These are phyloP conservation scores for Galeruca laticollis DNA, from an alignment of 2,888 invertebrate genomes.

Conservation along the genomic window DNA sequence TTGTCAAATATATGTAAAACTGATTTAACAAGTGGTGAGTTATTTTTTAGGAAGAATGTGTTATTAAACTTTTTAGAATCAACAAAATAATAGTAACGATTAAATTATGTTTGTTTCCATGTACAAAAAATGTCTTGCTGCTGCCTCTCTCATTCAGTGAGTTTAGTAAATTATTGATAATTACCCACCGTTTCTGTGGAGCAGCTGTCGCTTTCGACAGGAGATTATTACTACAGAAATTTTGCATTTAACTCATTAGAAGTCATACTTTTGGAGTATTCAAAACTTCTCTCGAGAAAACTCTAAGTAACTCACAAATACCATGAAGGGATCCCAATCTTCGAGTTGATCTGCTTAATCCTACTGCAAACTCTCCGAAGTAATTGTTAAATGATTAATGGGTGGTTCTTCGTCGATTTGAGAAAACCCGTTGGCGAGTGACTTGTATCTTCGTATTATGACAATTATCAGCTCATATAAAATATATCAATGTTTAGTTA, in stretches of 20 bases:
- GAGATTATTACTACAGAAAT: slow-evolving; percentile 20
- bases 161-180: background rate
- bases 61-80: too few relatives aligned
- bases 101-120: too few relatives aligned
- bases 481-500: too few relatives aligned
- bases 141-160: too few relatives aligned
- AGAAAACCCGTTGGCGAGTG: background rate
- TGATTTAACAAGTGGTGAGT: too few relatives aligned
- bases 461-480: too few relatives aligned
- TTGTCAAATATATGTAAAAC: too few relatives aligned
- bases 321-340: slow-evolving; percentile 22
- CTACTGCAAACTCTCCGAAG: slow-evolving; percentile 22
- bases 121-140: too few relatives aligned
- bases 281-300: slow-evolving; percentile 20
- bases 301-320: slow-evolving; percentile 23
- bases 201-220: background rate
- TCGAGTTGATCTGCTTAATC: slow-evolving; percentile 24
- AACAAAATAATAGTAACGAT: too few relatives aligned
- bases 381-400: slow-evolving; percentile 33
- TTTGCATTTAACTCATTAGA: slow-evolving; percentile 33
- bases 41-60: too few relatives aligned
- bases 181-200: too few relatives aligned
- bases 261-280: slow-evolving; percentile 28
- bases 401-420: slow-evolving; percentile 18
- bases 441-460: too few relatives aligned